phyloP scores from a whole-genome alignment of 2,113 vertebrate species.

The Entomyzon cyanotis region DNA sequence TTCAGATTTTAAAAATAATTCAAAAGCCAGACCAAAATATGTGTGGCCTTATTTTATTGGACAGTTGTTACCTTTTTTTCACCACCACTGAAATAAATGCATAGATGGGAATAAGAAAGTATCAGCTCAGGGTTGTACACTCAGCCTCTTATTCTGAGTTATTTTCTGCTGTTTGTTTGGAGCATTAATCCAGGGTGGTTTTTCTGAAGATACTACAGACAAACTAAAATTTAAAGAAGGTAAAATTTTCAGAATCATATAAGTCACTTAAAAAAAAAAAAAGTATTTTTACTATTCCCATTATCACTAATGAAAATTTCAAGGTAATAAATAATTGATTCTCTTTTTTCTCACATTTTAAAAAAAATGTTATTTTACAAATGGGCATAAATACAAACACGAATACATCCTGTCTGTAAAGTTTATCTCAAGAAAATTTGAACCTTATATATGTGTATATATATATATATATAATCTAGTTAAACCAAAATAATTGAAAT shows the following conservation, averaged over 20 bases:
- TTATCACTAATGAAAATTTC: background rate
- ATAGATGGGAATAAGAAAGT: background rate
- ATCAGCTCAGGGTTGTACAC: background rate
- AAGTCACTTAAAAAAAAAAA: fast-evolving
- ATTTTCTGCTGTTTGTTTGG: background rate
- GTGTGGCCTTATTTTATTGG: background rate
- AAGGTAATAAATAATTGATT: background rate
- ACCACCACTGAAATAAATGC: background rate
- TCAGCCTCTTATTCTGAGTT: background rate
- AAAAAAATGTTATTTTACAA: background rate
- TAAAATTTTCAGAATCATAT: background rate
- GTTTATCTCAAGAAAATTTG: background rate
- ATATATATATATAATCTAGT: background rate
- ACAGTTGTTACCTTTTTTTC: background rate
- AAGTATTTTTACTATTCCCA: background rate
- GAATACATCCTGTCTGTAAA: background rate
- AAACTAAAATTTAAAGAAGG: background rate
- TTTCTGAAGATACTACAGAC: background rate
- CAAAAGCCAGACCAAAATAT: background rate
- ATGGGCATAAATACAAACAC: background rate
- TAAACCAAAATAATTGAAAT: background rate
- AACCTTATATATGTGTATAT: background rate
- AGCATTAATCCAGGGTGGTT: background rate
- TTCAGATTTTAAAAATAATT: background rate
- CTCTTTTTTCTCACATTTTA: fast-evolving